A percentile compares a stretch with the other conserved stretches of the same genome.
Evolutionary conservation across 2,797 vertebrate species (phyloP).

Genomic region (Sphaeramia orbicularis): DNA sequence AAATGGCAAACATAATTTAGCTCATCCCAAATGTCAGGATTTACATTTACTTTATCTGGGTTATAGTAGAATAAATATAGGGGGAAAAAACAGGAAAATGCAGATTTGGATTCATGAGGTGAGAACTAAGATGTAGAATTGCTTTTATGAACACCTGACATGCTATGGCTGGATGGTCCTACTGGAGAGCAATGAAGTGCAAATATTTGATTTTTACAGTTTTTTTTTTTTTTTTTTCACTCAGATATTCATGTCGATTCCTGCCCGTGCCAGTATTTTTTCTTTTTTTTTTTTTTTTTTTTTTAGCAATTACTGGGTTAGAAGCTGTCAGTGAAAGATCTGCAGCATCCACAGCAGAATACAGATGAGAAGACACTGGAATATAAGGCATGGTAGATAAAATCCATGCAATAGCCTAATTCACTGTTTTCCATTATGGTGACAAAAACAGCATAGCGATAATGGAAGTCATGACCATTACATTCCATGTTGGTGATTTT

Average conservation of each 20-base stretch:
- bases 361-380: not conserved
- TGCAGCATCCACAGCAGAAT: not conserved
- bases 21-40: too few species aligned
- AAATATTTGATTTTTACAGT: too few species aligned
- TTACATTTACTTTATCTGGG: too few species aligned
- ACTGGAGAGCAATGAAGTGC: too few species aligned
- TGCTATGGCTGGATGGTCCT: too few species aligned
- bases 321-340: conserved; percentile 2
- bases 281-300: not conserved
- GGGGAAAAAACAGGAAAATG: too few species aligned
- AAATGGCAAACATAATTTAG: too few species aligned
- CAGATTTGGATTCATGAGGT: not conserved
- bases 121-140: not conserved
- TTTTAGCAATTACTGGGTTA: conserved; percentile 10
- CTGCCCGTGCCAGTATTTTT: too few species aligned
- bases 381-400: not conserved
- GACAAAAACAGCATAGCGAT: not conserved
- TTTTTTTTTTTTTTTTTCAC: too few species aligned
- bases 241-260: too few species aligned
- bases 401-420: not conserved
- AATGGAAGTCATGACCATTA: not conserved
- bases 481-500: not conserved
- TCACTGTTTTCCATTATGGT: not conserved
- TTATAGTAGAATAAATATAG: too few species aligned
- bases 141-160: not conserved